phyloP scores from a whole-genome alignment of 2,797 vertebrate species.

The Phoeniculus purpureus region DNA sequence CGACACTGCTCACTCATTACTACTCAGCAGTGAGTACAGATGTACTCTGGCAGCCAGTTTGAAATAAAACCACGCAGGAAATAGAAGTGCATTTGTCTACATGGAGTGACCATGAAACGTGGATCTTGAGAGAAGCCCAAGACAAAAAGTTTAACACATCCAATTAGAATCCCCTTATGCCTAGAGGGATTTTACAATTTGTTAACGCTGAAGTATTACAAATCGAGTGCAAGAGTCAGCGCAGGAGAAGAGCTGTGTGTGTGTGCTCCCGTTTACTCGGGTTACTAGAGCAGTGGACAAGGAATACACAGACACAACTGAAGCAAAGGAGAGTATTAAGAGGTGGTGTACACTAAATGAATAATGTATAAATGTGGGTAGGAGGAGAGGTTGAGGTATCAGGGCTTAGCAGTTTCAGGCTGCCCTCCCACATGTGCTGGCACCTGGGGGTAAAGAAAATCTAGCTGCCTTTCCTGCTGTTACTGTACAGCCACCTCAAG shows the following conservation, averaged over 20 bases:
- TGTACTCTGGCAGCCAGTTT: not conserved
- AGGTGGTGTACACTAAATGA: not conserved
- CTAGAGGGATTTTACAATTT: not conserved
- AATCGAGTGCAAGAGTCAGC: not conserved
- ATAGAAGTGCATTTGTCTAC: not conserved
- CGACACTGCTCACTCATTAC: not conserved
- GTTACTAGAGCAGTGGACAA: not conserved
- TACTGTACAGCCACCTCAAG: not conserved
- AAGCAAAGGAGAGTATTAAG: not conserved
- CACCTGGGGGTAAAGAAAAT: not conserved
- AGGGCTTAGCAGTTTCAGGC: not conserved
- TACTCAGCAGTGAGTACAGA: not conserved
- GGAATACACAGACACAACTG: not conserved
- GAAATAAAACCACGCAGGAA: not conserved
- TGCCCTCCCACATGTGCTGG: not conserved
- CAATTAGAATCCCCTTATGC: not conserved
- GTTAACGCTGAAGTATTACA: not conserved
- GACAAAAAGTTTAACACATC: not conserved
- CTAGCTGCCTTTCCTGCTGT: not conserved
- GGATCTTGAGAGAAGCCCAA: not conserved
- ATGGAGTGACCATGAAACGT: not conserved
- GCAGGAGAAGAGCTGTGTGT: not conserved
- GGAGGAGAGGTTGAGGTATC: not conserved
- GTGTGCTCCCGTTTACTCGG: rapidly evolving
- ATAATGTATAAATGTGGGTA: not conserved